These are phyloP conservation scores for Philonicus albiceps DNA, from an alignment of 2,888 invertebrate species.

Conservation along the genomic window DNA sequence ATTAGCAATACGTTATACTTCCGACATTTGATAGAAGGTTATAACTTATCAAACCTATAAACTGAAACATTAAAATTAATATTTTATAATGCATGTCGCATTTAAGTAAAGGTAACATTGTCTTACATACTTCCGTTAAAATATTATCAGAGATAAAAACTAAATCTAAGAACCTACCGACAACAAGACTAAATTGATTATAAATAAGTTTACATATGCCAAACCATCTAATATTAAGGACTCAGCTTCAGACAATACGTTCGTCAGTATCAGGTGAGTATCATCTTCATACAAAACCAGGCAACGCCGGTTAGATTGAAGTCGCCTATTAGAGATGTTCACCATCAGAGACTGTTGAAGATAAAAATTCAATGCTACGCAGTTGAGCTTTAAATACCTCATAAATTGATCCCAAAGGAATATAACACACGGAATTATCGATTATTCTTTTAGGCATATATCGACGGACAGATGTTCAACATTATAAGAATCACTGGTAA, in stretches of 20 bases:
- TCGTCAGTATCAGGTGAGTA: neutral
- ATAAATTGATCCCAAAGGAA: too few species aligned
- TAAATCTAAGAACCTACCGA: neutral
- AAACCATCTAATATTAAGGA: neutral
- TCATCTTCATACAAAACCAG: neutral
- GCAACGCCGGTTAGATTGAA: neutral
- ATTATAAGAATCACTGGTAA: too few species aligned
- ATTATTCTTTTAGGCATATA: too few species aligned
- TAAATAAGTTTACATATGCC: neutral
- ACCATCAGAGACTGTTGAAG: neutral
- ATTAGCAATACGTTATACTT: too few species aligned
- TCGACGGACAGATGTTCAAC: too few species aligned
- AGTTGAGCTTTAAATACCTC: neutral
- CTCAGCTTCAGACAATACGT: neutral
- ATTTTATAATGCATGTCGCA: neutral
- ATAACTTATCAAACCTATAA: neutral
- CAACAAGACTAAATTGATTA: neutral
- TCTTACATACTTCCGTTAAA: neutral
- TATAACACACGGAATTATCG: too few species aligned
- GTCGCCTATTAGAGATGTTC: neutral
- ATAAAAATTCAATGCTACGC: neutral
- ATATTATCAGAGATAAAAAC: neutral
- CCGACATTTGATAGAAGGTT: too few species aligned
- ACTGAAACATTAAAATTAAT: neutral
- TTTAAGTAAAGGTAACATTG: neutral